Base-by-base conservation (phyloP, 2,113 vertebrate species). In the Eretmochelys imbricata region DNA sequence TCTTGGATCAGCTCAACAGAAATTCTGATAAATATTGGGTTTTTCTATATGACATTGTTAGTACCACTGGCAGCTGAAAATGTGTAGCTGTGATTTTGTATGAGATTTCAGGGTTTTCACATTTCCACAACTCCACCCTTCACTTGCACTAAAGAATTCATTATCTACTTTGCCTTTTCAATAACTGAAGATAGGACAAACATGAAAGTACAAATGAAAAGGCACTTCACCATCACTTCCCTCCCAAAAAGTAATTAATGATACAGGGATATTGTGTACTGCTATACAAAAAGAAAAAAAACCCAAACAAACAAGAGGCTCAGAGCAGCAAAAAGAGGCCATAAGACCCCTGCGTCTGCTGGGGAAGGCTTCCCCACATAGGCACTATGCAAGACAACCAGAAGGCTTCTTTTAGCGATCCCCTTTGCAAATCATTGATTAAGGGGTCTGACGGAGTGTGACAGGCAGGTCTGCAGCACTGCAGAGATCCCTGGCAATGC, bases 241-340 rank as follows among this genome's bases (percentile, higher is more conserved):
- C 46, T 20, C 51, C 46, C 80, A 1, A 42, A 12, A 2, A 24
- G 3, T 42, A 75, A 42, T 46, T 75, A 57, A 14, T 0, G 1
- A 31, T 8, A 1, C 35, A 5, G 5, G 8, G 17, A 17, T 31
- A 24, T 57, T 8, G 42, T 0, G 11, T 2, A 7, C 22, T 3
- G 6, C 46, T 75, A 1, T n/a, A 1, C 17, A 7, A 27, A 7
- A 0, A 5, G 12, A 14, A 54, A 1, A 1, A 1, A n/a, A 82
- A 19, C 62, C 16, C 62, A 65, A 35, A n/a, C 55, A 57, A 57
- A 53, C 27, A 22, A 57, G 22, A 62, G 31, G 62, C 31, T 16
- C 38, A 46, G 65, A n/a, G 24, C 38, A 46, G 72, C 22, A 46
- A 25, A 42, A 10, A 46, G 24, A 46, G 38, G 38, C 42, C 72